These are phyloP conservation scores for Neuroterus valhalla DNA, from an alignment of 1,140 invertebrate genomes.

Conservation along the genomic window DNA sequence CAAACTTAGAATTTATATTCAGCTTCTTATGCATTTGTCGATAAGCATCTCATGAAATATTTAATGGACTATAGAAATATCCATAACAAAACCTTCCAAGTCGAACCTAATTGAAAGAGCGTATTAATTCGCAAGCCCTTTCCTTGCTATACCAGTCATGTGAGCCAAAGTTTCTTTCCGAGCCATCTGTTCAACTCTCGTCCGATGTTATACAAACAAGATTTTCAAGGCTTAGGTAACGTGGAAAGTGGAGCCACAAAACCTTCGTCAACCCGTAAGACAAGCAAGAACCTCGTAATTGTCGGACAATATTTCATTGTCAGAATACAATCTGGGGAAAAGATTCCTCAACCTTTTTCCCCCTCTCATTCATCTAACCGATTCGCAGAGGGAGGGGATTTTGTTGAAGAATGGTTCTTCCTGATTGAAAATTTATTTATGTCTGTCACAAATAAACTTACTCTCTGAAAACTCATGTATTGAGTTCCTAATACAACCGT, in stretches of 20 bases:
- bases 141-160: constrained; percentile 26
- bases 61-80: constrained; percentile 44
- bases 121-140: constrained; percentile 16
- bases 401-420: too few species aligned
- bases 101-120: neutral
- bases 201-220: constrained; percentile 44
- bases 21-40: too few species aligned
- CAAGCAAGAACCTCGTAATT: constrained; percentile 43
- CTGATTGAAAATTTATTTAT: too few species aligned
- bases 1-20: too few species aligned
- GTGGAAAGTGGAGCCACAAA: constrained; percentile 43
- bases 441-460: too few species aligned
- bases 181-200: constrained; percentile 37
- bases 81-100: neutral
- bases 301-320: constrained; percentile 45
- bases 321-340: constrained; percentile 18
- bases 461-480: too few species aligned
- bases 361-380: too few species aligned
- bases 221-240: constrained; percentile 46
- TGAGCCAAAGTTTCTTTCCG: constrained; percentile 30
- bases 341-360: too few species aligned
- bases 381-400: too few species aligned
- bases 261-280: constrained; percentile 50
- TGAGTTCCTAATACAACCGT: too few species aligned
- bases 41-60: constrained; percentile 34